Evolutionary conservation across 1,140 invertebrate genomes (phyloP).

Genomic region (Palaemon carinicauda): DNA sequence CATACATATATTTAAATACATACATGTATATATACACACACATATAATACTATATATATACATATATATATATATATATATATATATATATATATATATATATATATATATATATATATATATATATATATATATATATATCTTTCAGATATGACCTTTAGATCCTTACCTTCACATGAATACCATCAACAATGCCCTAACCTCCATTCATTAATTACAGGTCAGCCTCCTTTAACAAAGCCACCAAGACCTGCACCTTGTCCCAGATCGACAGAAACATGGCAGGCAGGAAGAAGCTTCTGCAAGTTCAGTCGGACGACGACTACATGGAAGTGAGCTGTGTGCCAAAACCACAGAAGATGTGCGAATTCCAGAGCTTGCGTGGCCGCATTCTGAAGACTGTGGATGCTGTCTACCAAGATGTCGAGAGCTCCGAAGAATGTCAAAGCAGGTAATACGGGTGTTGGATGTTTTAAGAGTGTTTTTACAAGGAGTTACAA

Average conservation of each 20-base stretch:
- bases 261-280: slow-evolving; percentile 91
- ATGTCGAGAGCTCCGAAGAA: slow-evolving; percentile 30
- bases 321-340: slow-evolving; percentile 93
- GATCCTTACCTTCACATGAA: background rate
- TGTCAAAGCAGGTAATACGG: slow-evolving; percentile 30
- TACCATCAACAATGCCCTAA: too few species aligned
- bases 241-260: slow-evolving; percentile 83
- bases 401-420: slow-evolving; percentile 83
- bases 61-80: slow-evolving; percentile 22
- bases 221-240: slow-evolving; percentile 88
- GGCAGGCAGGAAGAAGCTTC: slow-evolving; percentile 76
- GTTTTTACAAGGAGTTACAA: too few species aligned
- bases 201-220: slow-evolving; percentile 66
- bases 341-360: slow-evolving; percentile 85
- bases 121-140: background rate
- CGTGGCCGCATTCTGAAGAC: slow-evolving; percentile 89
- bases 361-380: slow-evolving; percentile 92
- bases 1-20: slow-evolving; percentile 7
- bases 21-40: slow-evolving; percentile 30
- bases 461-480: background rate
- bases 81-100: slow-evolving; percentile 34
- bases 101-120: slow-evolving; percentile 32
- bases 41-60: slow-evolving; percentile 10
- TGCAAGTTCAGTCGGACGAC: slow-evolving; percentile 64
- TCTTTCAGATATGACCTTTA: background rate